These are phyloP conservation scores for Xerus inauris DNA, from an alignment of 2,113 vertebrate genomes.

Conservation along the genomic window DNA sequence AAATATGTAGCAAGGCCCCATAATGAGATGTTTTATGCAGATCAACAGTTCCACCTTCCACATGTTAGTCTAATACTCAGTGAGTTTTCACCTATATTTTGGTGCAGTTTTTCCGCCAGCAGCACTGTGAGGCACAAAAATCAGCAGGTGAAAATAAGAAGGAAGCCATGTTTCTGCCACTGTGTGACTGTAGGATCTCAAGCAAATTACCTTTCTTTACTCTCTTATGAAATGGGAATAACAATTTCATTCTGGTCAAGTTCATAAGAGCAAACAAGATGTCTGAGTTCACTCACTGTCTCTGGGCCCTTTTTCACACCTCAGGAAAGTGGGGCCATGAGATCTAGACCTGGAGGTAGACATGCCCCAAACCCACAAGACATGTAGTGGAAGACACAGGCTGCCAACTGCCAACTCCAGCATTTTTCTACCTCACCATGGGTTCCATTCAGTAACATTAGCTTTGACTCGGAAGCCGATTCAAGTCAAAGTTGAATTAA, in stretches of 20 bases:
- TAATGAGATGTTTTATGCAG: background rate
- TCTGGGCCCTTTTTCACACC: accelerated
- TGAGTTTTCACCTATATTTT: background rate
- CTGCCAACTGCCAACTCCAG: background rate
- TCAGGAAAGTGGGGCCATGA: background rate
- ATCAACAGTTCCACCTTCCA: background rate
- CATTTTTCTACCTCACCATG: background rate
- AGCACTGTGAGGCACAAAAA: background rate
- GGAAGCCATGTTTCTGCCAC: background rate
- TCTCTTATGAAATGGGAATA: background rate
- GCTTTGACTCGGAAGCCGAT: accelerated
- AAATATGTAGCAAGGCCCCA: background rate
- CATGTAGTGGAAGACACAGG: background rate
- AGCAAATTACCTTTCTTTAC: background rate
- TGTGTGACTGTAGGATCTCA: background rate
- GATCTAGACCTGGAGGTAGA: background rate
- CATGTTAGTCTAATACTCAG: background rate
- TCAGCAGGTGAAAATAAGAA: background rate
- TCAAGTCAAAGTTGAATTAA: background rate
- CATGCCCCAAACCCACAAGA: background rate
- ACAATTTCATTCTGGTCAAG: background rate
- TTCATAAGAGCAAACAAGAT: background rate
- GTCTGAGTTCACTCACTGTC: background rate
- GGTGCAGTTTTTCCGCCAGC: background rate
- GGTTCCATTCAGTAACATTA: background rate